Conservation (phyloP, 2,113 vertebrate species). For the Rattus rattus region DNA sequence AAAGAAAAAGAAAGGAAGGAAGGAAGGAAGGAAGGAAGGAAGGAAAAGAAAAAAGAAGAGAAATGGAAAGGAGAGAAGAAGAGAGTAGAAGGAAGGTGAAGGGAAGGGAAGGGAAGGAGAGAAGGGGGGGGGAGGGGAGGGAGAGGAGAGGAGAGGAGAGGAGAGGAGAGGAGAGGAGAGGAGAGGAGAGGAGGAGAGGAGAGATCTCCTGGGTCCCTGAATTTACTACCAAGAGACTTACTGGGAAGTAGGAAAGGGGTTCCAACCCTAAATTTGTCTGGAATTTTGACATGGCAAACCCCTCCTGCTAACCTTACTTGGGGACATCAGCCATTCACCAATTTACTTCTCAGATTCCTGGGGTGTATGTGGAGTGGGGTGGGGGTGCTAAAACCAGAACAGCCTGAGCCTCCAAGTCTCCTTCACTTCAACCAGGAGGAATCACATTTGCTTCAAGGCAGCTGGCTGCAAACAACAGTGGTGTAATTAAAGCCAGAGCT, state of each 20-base stretch:
- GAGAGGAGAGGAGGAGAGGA: background rate
- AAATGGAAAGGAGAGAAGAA: fast-evolving
- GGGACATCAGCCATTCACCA: background rate
- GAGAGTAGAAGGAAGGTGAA: fast-evolving
- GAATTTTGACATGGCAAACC: constrained; percentile 6
- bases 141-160: fast-evolving
- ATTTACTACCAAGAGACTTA: constrained; percentile 21
- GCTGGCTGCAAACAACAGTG: constrained; percentile 67
- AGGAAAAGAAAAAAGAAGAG: fast-evolving
- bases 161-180: fast-evolving
- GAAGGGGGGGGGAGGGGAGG: fast-evolving
- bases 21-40: no score
- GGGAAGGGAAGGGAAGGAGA: background rate
- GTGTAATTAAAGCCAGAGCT: constrained; percentile 73
- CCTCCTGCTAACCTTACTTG: constrained; percentile 17
- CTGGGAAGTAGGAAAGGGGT: background rate
- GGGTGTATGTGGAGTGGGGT: background rate
- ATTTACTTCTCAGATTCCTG: constrained; percentile 36
- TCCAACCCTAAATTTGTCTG: background rate
- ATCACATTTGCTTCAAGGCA: constrained; percentile 54
- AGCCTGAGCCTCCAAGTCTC: background rate
- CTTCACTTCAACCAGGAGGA: constrained; percentile 58
- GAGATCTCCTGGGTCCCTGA: background rate
- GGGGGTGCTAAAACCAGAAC: background rate
- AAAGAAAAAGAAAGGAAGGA: fast-evolving